Percentiles rank a stretch among this genome's conserved stretches.
Evolutionary conservation across 2,888 invertebrate species (phyloP).

Genomic region (Leuctra nigra): DNA sequence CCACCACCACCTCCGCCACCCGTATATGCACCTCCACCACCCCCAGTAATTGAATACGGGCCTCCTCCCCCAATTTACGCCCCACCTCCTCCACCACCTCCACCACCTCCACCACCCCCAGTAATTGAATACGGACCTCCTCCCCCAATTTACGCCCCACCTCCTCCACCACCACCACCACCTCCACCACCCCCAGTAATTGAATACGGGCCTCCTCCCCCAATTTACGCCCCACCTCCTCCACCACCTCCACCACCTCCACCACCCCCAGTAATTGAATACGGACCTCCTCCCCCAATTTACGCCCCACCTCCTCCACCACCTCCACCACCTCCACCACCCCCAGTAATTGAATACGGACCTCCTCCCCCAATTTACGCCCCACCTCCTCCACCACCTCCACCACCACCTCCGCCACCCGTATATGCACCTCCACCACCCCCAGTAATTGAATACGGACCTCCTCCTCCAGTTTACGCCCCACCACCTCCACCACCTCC

Average conservation of each 20-base stretch:
- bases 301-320: slow-evolving; percentile 1
- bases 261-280: background rate
- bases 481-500: background rate
- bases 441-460: background rate
- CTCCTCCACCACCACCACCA: slow-evolving; percentile 5
- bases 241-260: slow-evolving; percentile 2
- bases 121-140: slow-evolving; percentile 4
- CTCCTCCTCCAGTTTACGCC: background rate
- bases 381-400: background rate
- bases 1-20: background rate
- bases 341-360: background rate
- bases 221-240: slow-evolving; percentile 5
- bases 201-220: background rate
- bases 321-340: too few relatives aligned
- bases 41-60: background rate
- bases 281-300: background rate
- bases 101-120: background rate
- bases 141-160: background rate
- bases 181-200: background rate
- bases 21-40: background rate
- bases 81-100: slow-evolving; percentile 4
- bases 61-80: background rate
- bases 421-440: background rate
- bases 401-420: background rate
- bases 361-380: background rate